Evolutionary conservation across 1,140 invertebrate genomes (phyloP).

Genomic region (Bombus cullumanus): DNA sequence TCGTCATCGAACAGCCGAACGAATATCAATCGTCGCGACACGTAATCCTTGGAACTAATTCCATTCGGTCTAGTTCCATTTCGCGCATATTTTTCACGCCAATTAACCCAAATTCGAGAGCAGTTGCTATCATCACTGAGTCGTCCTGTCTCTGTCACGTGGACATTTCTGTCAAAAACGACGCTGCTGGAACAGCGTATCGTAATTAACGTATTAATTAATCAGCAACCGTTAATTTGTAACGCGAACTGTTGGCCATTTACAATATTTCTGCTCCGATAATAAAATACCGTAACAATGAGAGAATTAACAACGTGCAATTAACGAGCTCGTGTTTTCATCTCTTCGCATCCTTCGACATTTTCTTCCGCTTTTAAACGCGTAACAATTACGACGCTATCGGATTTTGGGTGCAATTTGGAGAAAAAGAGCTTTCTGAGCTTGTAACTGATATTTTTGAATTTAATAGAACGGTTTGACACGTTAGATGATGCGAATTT

Average conservation of each 20-base stretch:
- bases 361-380: neutral
- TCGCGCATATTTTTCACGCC: neutral
- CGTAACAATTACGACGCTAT: neutral
- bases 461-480: no score
- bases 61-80: neutral
- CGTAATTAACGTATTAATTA: slow-evolving; percentile 47
- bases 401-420: neutral
- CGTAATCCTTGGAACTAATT: neutral
- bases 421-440: neutral
- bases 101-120: neutral
- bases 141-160: neutral
- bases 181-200: neutral
- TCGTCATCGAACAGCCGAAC: neutral
- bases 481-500: no score
- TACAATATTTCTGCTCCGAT: neutral
- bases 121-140: neutral
- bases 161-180: no score
- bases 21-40: neutral
- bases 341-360: no score
- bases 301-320: slow-evolving; percentile 15
- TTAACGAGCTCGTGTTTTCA: neutral
- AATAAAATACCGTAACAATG: slow-evolving; percentile 26
- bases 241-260: neutral
- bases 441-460: no score
- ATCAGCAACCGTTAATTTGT: slow-evolving; percentile 44